These are phyloP conservation scores for Pogonomyrmex barbatus DNA, from an alignment of 1,140 invertebrate species.

Conservation along the genomic window DNA sequence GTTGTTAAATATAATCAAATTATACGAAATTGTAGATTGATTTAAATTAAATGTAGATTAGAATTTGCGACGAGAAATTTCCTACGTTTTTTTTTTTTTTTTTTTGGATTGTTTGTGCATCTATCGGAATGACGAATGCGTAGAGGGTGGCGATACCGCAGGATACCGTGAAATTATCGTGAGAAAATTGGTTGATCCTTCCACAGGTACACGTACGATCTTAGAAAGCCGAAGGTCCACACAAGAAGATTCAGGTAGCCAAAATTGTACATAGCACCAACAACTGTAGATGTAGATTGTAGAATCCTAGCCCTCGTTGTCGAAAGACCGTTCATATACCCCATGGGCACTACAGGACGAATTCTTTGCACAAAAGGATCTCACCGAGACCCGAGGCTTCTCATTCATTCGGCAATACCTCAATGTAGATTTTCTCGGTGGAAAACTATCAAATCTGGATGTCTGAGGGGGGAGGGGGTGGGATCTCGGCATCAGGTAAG, in stretches of 20 bases:
- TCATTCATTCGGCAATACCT: constrained; percentile 79
- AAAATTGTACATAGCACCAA: background rate
- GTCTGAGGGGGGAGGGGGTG: background rate
- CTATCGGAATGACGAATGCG: background rate
- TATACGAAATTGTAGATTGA: background rate
- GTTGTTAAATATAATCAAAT: background rate
- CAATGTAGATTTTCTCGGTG: constrained; percentile 83
- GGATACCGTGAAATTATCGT: constrained; percentile 64
- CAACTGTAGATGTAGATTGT: constrained; percentile 43
- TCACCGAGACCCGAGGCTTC: constrained; percentile 47
- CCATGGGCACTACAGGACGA: constrained; percentile 44
- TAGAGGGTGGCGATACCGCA: constrained; percentile 25
- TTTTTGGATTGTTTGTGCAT: background rate
- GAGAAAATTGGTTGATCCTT: constrained; percentile 66
- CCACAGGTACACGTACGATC: constrained; percentile 39
- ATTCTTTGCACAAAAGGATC: constrained; percentile 76
- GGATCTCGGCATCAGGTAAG: constrained; percentile 70
- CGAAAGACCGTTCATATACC: constrained; percentile 47
- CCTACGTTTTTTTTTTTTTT: background rate
- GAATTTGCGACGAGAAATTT: background rate
- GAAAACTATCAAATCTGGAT: constrained; percentile 35
- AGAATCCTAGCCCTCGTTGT: background rate
- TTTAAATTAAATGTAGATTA: background rate
- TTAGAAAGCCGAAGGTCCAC: background rate
- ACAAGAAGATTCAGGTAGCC: constrained; percentile 55